Conservation (phyloP, 2,797 vertebrate species). For the Onychomys leucogaster region DNA sequence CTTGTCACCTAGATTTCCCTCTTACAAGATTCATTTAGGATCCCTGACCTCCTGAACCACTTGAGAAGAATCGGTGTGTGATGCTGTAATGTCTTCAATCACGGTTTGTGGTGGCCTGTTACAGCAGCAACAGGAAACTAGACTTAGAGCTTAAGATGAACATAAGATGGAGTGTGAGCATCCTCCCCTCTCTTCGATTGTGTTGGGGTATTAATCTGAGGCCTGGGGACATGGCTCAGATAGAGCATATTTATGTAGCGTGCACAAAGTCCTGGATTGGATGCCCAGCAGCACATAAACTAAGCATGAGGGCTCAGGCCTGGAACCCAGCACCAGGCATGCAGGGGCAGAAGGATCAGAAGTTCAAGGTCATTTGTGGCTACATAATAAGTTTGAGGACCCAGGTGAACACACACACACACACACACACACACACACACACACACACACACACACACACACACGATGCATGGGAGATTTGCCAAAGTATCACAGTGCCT, state of each 20-base stretch:
- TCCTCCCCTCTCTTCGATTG: not conserved
- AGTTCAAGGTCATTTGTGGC: not conserved
- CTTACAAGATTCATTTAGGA: not conserved
- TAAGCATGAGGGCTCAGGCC: not conserved
- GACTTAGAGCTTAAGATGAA: not conserved
- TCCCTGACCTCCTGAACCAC: not conserved
- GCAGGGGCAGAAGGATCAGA: not conserved
- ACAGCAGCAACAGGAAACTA: not conserved
- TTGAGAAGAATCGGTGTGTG: not conserved
- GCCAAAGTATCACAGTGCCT: not conserved
- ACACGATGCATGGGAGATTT: not conserved
- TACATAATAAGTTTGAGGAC: not conserved
- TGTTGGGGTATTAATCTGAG: not conserved
- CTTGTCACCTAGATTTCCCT: not conserved
- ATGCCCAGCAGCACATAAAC: not conserved
- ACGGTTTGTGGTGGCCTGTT: not conserved
- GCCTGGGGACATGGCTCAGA: not conserved
- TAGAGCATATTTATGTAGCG: rapidly evolving
- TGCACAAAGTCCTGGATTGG: not conserved
- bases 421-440: not conserved
- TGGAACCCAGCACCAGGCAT: not conserved
- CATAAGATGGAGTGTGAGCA: not conserved
- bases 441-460: not conserved
- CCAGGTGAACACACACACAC: too few species aligned
- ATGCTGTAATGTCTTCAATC: not conserved